Base-by-base conservation (phyloP, 2,888 invertebrate genomes). In the Hemaris fuciformis region DNA sequence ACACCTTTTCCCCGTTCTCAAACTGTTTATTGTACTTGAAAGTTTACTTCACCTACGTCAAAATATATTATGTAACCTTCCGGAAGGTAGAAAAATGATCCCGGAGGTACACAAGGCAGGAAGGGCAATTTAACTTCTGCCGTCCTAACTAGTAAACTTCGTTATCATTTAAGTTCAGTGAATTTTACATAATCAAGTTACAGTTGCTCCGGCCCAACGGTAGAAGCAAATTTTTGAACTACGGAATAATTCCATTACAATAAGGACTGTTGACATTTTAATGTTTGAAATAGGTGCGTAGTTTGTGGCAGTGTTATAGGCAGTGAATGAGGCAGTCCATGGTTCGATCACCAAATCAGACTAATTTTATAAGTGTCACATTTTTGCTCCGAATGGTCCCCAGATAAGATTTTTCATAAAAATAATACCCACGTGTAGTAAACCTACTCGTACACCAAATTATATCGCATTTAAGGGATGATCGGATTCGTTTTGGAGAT, bases 81-180 rank as follows among this genome's bases (percentile, higher is more conserved):
- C 13, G n/a, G n/a, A 31, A n/a, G 31, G 4, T 22, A 46, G 7
- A 59, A 10, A n/a, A 43, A 31, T n/a, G 13, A 31, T 34, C 22
- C 4, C 20, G 15, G 27, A 20, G 22, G 34, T 46, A 15, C 10
- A 23, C 34, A 48, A 48, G 48, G 22, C 34, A 41, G 23, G 41
- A 18, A 48, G 25, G 41, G 15, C 25, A 60, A 60, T 60, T 61
- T 31, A 45, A 45, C 64, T 46, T 25, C 18, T 60, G 23, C 48
- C 38, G 41, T 5, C 60, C 60, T 48, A 48, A 48, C 48, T 23
- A 48, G 46, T 43, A 59, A 59, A 60, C 60, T 60, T 48, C 25
- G 48, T 41, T 53, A 41, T 41, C 38, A 60, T 60, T 60, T 48
- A 23, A 60, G 59, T 48, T 59, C 38, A 15, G 34, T 46, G 23